Evolutionary conservation across 2,113 vertebrate genomes (phyloP).

Genomic region (Nicator chloris): DNA sequence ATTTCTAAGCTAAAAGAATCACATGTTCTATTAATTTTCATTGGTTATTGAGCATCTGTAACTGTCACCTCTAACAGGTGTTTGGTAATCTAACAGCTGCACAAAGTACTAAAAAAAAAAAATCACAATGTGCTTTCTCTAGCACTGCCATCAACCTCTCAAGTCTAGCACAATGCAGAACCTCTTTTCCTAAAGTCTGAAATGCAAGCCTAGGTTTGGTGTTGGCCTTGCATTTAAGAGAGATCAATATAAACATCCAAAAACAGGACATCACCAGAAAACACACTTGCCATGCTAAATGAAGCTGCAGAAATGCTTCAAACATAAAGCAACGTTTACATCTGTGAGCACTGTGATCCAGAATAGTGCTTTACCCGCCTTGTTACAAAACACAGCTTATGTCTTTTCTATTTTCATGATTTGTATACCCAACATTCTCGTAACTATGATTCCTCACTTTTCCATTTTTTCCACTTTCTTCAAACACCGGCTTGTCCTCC

Average conservation of each 20-base stretch:
- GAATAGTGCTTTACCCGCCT: neutral
- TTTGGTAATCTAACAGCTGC: slow-evolving; percentile 63
- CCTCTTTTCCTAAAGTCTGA: neutral
- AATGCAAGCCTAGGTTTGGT: neutral
- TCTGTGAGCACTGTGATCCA: neutral
- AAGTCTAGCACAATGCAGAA: neutral
- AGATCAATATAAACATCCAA: neutral
- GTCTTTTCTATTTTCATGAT: neutral
- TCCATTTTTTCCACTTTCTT: neutral
- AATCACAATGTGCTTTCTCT: neutral
- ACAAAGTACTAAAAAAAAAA: neutral
- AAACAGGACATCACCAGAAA: neutral
- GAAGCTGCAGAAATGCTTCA: neutral
- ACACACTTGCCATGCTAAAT: neutral
- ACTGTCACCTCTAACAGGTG: slow-evolving; percentile 61
- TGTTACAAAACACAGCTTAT: neutral
- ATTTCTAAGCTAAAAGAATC: slow-evolving; percentile 31
- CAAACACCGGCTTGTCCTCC: neutral
- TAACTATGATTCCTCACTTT: neutral
- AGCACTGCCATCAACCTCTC: neutral
- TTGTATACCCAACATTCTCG: neutral
- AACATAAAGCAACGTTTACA: neutral
- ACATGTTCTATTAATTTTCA: slow-evolving; percentile 58
- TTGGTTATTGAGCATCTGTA: slow-evolving; percentile 54
- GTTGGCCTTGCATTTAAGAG: neutral